Percentiles rank a stretch among this genome's conserved stretches.
Evolutionary conservation across 2,888 invertebrate genomes (phyloP).

Genomic region (Agrochola litura): DNA sequence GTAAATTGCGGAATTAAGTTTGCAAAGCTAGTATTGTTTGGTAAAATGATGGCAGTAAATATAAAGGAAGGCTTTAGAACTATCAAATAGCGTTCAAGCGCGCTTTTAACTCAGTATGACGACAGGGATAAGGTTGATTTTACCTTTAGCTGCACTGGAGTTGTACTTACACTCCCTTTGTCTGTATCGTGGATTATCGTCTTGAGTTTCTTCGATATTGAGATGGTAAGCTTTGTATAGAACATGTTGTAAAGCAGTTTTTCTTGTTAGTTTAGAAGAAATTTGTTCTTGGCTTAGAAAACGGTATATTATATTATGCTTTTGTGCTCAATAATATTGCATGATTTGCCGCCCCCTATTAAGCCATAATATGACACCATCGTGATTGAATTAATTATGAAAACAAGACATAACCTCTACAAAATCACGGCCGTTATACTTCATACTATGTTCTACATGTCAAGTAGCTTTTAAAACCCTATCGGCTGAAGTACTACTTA

Average conservation of each 20-base stretch:
- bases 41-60: constrained; percentile 87
- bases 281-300: neutral
- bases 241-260: neutral
- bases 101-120: constrained; percentile 50
- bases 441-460: neutral
- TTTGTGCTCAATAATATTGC: neutral
- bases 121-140: constrained; percentile 38
- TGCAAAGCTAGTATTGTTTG: constrained; percentile 80
- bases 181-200: constrained; percentile 4
- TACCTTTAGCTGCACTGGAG: constrained; percentile 26
- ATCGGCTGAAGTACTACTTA: constrained; percentile 40
- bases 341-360: too few relatives aligned
- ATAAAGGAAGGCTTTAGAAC: constrained; percentile 82
- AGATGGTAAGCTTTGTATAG: neutral
- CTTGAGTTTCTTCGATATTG: constrained; percentile 6
- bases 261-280: neutral
- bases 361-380: too few relatives aligned
- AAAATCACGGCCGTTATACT: constrained; percentile 1
- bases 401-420: neutral
- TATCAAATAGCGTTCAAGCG: constrained; percentile 70
- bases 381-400: too few relatives aligned
- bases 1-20: constrained; percentile 64
- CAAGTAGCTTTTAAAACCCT: constrained; percentile 1
- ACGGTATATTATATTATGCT: neutral
- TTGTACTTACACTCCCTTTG: constrained; percentile 21